These are phyloP conservation scores for Clarias batrachus DNA, from an alignment of 2,113 vertebrate genomes.

Conservation along the genomic window DNA sequence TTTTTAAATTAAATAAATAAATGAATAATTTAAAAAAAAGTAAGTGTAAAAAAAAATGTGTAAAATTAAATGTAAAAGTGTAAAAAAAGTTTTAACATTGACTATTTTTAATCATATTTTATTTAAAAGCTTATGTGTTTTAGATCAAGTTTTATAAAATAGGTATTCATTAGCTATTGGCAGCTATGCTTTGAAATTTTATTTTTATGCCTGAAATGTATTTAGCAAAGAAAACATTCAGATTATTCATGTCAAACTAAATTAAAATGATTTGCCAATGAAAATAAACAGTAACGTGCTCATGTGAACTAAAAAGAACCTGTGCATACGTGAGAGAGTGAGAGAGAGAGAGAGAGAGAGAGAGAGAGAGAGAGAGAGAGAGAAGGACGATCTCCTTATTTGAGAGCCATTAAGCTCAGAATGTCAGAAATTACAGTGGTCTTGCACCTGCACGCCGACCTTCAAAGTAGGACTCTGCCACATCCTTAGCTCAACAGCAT, in stretches of 20 bases:
- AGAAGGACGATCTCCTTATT: conserved; percentile 40
- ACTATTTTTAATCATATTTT: background rate
- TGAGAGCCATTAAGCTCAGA: conserved; percentile 36
- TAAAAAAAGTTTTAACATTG: background rate
- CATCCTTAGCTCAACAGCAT: conserved; percentile 42
- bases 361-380: background rate
- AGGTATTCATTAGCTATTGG: background rate
- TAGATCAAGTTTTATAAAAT: background rate
- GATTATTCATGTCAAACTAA: background rate
- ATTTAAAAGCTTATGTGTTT: background rate
- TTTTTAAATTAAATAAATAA: background rate
- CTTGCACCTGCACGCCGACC: conserved; percentile 49
- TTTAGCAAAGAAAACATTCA: conserved; percentile 15
- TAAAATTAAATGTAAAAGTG: no score
- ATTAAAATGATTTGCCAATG: conserved; percentile 21
- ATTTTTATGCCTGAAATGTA: background rate
- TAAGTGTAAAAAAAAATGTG: no score
- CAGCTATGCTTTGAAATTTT: background rate
- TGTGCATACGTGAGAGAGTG: background rate
- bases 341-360: background rate
- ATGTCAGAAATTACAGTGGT: conserved; percentile 41
- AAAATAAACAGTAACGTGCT: conserved; percentile 25
- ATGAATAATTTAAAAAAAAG: no score
- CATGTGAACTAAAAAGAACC: background rate
- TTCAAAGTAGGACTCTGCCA: conserved; percentile 34